Evolutionary conservation across 2,797 vertebrate genomes (phyloP), one percentile per base, ranked within the genome.

Genomic region (Enteromius viviparus): DNA sequence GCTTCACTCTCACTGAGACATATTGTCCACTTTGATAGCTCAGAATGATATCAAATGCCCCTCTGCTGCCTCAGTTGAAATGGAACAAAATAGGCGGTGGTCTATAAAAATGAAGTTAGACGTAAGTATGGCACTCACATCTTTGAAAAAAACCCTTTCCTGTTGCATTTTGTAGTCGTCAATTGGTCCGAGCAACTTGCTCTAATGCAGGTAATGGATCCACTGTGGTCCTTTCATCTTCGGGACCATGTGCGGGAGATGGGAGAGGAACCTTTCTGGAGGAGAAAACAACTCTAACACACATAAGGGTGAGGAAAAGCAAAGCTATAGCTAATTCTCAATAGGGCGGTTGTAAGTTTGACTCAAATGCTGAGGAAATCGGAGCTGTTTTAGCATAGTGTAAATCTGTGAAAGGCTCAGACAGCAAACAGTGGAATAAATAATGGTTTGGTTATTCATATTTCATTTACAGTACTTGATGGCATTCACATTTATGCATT

Each of bases 191-290:
- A 96, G 90, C 94, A 96, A 91, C 95, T 96, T 96, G 93, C 94
- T 93, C 94, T 97, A 97, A 97, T 97, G 95, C 95, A 96, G 93
- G 94, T 98, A 98, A 98, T 98, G 96, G 96, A 97, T 94, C 94
- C 94, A 93, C 94, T 95, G 94, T 96, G 93, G 93, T 91, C 94
- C 97, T 99, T 98, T 98, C 96, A 99, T 98, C 97, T 96, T 97
- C 92, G 84, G 87, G 93, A 92, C 91, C 91, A 92, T 90, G 91
- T 90, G 87, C 90, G 88, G 90, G 90, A 75, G 84, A 87, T 85
- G 83, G 84, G 93, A 93, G 93, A 90, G 89, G 91, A 90, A 92
- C 88, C 88, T 79, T 86, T 91, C 91, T 84, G 84, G 84, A 77
- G 81, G 93, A 92, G 94, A 90, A 89, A 92, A 91, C 93, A 91